Conservation (phyloP, 1,140 invertebrate species). For the Drosophila leontia region DNA sequence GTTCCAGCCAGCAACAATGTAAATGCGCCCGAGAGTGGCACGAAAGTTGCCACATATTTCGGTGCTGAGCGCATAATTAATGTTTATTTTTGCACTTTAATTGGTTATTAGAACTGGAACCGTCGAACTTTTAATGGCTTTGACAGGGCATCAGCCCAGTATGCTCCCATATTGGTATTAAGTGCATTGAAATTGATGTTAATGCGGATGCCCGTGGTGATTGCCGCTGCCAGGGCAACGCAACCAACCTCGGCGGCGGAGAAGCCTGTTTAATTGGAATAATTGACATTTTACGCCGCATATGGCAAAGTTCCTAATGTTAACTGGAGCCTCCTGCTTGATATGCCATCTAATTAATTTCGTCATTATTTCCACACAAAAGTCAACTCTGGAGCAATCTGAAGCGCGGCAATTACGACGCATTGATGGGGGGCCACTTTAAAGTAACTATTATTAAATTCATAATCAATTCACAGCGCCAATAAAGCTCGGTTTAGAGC, state of each 20-base stretch:
- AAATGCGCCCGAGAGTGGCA: conserved; percentile 9
- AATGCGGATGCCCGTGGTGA: conserved; percentile 13
- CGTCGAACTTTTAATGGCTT: conserved; percentile 68
- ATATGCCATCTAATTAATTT: conserved; percentile 41
- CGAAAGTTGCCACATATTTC: conserved; percentile 41
- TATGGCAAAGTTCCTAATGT: conserved; percentile 51
- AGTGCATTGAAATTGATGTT: conserved; percentile 46
- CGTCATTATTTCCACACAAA: conserved; percentile 30
- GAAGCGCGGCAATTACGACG: conserved; percentile 15
- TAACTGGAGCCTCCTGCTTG: conserved; percentile 37
- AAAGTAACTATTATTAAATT: conserved; percentile 19
- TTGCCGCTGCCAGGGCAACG: conserved; percentile 31
- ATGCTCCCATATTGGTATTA: conserved; percentile 30
- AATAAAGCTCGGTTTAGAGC: conserved; percentile 30
- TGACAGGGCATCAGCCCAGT: conserved; percentile 26
- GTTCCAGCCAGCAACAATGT: conserved; percentile 33
- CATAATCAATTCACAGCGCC: conserved; percentile 41
- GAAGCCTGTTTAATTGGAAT: conserved; percentile 42
- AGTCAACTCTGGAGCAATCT: conserved; percentile 21
- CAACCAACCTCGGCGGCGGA: conserved; percentile 4
- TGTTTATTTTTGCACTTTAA: conserved; percentile 80
- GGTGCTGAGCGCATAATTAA: conserved; percentile 61
- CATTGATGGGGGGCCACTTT: conserved; percentile 16
- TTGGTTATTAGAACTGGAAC: conserved; percentile 69
- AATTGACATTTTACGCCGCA: conserved; percentile 57